Percentiles rank a stretch among this genome's conserved stretches.
phyloP scores from a whole-genome alignment of 2,888 invertebrate species.

The Sphaerophoria rueppellii region DNA sequence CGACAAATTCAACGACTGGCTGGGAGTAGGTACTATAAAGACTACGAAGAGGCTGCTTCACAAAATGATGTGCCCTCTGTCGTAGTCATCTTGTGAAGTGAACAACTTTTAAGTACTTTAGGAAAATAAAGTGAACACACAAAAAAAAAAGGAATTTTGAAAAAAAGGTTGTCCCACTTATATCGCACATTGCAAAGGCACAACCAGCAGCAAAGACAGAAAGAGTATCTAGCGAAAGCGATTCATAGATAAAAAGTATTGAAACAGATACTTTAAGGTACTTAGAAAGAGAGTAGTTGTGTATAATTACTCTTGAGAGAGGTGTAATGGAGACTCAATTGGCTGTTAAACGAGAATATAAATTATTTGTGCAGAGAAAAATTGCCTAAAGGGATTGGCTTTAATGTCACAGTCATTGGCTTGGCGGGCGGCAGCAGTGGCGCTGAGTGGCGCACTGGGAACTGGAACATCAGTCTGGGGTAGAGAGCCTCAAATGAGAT shows the following conservation, averaged over 20 bases:
- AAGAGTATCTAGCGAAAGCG: constrained; percentile 17
- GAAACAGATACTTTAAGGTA: constrained; percentile 61
- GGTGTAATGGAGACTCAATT: constrained; percentile 71
- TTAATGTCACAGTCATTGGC: constrained; percentile 51
- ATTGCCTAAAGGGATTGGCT: constrained; percentile 54
- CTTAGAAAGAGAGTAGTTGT: constrained; percentile 43
- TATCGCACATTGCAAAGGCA: constrained; percentile 9
- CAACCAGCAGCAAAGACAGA: background rate
- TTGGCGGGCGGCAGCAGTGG: background rate
- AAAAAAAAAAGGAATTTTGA: constrained; percentile 22
- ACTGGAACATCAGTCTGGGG: background rate
- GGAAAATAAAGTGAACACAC: constrained; percentile 27
- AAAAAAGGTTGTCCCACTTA: constrained; percentile 67
- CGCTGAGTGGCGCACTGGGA: background rate
- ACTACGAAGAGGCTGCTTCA: background rate
- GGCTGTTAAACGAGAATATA: constrained; percentile 72
- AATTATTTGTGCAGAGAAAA: constrained; percentile 59
- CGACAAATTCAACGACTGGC: background rate
- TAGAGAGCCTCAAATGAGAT: constrained; percentile 42
- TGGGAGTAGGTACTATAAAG: background rate
- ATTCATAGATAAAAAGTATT: constrained; percentile 61
- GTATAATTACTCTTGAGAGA: constrained; percentile 68
- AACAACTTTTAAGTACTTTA: constrained; percentile 66
- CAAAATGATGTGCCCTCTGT: background rate
- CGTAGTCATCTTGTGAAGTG: constrained; percentile 51